These are phyloP conservation scores for Ceratosolen solmsi DNA, from an alignment of 1,140 invertebrate genomes.

Conservation along the genomic window DNA sequence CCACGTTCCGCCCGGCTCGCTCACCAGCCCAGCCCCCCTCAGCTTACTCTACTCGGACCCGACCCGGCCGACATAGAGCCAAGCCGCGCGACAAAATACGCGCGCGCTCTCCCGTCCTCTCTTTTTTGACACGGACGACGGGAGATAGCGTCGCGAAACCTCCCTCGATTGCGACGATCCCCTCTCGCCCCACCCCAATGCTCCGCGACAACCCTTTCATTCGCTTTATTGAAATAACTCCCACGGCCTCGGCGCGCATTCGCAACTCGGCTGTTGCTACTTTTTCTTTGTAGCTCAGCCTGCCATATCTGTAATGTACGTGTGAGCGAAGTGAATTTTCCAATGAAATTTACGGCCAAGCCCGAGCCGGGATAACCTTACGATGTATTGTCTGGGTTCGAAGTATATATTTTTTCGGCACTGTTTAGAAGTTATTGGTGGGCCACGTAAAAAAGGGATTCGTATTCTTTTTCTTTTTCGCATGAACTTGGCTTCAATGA, in stretches of 20 bases:
- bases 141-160: background rate
- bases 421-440: background rate
- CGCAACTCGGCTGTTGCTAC: conserved; percentile 3
- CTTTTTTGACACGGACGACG: background rate
- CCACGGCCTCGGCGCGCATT: too few relatives aligned
- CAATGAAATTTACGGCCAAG: background rate
- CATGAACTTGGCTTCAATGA: background rate
- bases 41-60: too few relatives aligned
- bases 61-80: too few relatives aligned
- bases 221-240: conserved; percentile 65
- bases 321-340: conserved; percentile 15
- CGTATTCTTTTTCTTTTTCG: too few relatives aligned
- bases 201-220: conserved; percentile 56
- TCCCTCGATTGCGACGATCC: conserved; percentile 25
- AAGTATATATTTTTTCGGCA: background rate
- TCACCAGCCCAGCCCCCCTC: too few relatives aligned
- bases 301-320: conserved; percentile 3
- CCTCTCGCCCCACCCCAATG: conserved; percentile 28
- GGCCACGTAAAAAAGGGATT: background rate
- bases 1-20: too few relatives aligned
- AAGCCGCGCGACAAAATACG: too few relatives aligned
- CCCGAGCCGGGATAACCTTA: background rate
- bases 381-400: background rate
- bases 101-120: too few relatives aligned
- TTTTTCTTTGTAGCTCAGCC: background rate